Conservation (phyloP, 2,113 vertebrate species). For the Gallinago undulata region DNA sequence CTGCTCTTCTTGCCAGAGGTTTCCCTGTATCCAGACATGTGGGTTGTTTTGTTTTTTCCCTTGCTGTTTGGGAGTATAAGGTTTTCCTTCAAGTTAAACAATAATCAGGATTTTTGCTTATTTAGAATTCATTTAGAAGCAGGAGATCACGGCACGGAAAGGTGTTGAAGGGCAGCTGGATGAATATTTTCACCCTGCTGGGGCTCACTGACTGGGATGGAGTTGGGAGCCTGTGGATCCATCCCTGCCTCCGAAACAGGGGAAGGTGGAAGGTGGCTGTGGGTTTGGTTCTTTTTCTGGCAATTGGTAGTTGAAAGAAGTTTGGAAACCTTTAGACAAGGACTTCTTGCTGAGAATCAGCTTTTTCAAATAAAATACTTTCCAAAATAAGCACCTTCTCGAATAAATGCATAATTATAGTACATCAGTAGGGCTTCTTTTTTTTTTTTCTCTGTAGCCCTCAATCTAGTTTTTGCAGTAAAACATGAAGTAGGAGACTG, state of each 20-base stretch:
- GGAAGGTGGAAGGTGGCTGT: no score
- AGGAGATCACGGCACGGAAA: neutral
- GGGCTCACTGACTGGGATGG: neutral
- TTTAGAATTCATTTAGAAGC: neutral
- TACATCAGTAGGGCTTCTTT: neutral
- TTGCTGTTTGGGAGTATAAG: neutral
- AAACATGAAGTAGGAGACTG: neutral
- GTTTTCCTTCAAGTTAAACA: neutral
- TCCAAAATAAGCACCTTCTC: neutral
- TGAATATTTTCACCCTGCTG: neutral
- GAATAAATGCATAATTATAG: neutral
- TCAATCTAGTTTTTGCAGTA: neutral
- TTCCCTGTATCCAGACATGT: neutral
- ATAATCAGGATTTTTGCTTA: neutral
- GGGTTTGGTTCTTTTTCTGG: neutral
- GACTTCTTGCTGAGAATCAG: neutral
- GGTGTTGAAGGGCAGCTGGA: neutral
- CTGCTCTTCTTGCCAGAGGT: neutral
- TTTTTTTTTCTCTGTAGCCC: neutral
- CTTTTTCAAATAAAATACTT: neutral
- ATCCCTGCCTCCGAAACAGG: fast-evolving
- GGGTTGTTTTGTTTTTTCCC: neutral
- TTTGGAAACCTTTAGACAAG: neutral
- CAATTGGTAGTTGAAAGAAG: neutral
- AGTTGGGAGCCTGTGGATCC: neutral